Evolutionary conservation across 2,113 vertebrate genomes (phyloP).

Genomic region (Tyto alba): DNA sequence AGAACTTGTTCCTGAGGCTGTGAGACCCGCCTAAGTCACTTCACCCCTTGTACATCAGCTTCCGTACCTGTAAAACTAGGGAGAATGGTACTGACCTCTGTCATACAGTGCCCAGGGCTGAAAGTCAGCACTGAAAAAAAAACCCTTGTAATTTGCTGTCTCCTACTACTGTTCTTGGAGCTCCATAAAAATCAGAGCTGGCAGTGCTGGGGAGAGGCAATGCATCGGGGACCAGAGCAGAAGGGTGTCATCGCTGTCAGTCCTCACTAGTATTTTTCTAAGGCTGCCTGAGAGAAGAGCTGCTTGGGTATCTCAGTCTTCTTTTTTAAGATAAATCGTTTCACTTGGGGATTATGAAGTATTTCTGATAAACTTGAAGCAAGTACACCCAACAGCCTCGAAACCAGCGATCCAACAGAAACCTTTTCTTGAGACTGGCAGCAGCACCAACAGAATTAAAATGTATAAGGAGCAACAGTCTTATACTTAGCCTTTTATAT

Average conservation of each 20-base stretch:
- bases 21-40: neutral
- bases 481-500: neutral
- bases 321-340: neutral
- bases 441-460: neutral
- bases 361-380: neutral
- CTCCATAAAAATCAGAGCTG: neutral
- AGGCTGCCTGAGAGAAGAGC: neutral
- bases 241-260: neutral
- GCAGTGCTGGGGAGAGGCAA: neutral
- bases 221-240: rapidly evolving
- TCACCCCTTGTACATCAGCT: neutral
- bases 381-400: no score
- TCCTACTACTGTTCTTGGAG: neutral
- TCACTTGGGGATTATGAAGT: neutral
- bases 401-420: neutral
- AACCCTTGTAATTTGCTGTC: neutral
- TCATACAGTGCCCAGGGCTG: neutral
- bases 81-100: rapidly evolving
- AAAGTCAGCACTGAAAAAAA: neutral
- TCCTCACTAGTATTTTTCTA: neutral
- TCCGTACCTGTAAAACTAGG: neutral
- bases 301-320: neutral
- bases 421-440: neutral
- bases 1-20: neutral
- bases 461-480: neutral